Evolutionary conservation across 2,797 vertebrate genomes (phyloP), one percentile per base, ranked within the genome.

Genomic region (Megaceryle alcyon): DNA sequence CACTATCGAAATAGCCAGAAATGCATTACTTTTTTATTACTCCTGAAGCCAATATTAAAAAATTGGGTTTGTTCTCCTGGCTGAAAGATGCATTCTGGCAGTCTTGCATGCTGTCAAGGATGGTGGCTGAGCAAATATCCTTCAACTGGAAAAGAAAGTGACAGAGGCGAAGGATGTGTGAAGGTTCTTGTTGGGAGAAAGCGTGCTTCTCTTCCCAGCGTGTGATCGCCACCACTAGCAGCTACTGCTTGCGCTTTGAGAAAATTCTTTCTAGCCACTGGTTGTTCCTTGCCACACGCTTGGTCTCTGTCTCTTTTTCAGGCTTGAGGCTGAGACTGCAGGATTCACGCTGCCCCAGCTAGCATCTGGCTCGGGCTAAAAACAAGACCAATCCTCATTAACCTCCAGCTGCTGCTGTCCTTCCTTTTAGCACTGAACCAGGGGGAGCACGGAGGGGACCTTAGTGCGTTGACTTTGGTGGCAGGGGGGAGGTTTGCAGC

Each of bases 1-100:
- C 92, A 57, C 83, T 95, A 88, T 82, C 76, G 85, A 85, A 93
- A 94, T 54, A 82, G 94, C 95, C 95, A 96, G 89, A 79, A 92
- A 85, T 69, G 37, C n/a, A 39, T 91, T 71, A 18, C 86, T 71
- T 81, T 73, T 82, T 82, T 87, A 79, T 95, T 87, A 61, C 53
- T 31, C 0, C 9, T 66, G 66, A 28, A 69, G 48, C 57, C 66
- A 51, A 33, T 65, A 73, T 18, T 79, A 82, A 94, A 89, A 91
- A 64, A 29, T 80, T 43, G 48, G 31, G 49, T 46, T 5, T 48
- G 46, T 73, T 84, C 56, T 49, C 12, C 61, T 79, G 85, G 53
- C 72, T 78, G 76, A 86, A 82, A 61, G 82, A 93, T 79, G 59
- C 48, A 2, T 92, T 77, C 75, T 94, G 49, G 48, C 84, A 86